Evolutionary conservation across 2,888 invertebrate species (phyloP).

Genomic region (Rhingia campestris): DNA sequence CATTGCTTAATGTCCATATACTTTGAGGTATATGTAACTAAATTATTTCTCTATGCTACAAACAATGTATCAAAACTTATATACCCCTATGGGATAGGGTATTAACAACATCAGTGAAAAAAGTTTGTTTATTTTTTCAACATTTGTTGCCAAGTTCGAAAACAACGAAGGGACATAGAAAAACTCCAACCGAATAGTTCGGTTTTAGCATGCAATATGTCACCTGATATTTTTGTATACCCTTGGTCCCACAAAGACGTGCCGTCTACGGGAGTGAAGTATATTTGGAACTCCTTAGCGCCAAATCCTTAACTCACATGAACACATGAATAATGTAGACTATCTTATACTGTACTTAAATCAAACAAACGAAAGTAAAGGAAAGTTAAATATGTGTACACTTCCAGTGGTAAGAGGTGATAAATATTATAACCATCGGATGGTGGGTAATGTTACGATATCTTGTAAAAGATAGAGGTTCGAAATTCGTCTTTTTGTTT

Average conservation of each 20-base stretch:
- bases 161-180: constrained; percentile 37
- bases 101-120: too few species aligned
- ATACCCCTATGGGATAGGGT: too few species aligned
- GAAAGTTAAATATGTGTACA: constrained; percentile 61
- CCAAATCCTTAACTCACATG: constrained; percentile 64
- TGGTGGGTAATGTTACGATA: constrained; percentile 33
- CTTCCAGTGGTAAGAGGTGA: constrained; percentile 44
- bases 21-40: too few species aligned
- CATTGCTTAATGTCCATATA: too few species aligned
- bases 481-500: constrained; percentile 66
- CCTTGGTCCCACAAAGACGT: constrained; percentile 12
- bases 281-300: constrained; percentile 58
- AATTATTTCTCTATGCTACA: too few species aligned
- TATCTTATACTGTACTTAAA: constrained; percentile 31
- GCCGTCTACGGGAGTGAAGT: neutral
- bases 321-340: constrained; percentile 71
- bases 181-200: constrained; percentile 64
- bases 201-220: constrained; percentile 68
- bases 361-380: constrained; percentile 69
- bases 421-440: constrained; percentile 40
- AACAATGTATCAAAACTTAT: too few species aligned
- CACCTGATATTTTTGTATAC: constrained; percentile 68
- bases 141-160: neutral
- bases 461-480: constrained; percentile 46
- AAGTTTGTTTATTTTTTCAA: too few species aligned